Conservation (phyloP, 2,113 vertebrate genomes). For the Saguinus imperator region DNA sequence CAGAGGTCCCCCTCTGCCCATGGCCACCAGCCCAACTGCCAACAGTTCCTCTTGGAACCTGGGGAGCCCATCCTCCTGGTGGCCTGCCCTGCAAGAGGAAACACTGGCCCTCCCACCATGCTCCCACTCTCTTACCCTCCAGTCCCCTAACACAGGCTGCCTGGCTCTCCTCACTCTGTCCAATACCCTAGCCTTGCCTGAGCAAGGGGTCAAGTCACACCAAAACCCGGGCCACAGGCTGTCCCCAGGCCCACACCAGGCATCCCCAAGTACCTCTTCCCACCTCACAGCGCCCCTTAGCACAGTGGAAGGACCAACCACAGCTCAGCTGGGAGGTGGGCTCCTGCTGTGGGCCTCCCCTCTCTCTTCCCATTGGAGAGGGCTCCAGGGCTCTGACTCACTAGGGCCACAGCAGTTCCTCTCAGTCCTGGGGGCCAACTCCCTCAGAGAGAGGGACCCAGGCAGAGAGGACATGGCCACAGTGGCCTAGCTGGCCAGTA, state of each 20-base stretch:
- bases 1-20: background rate
- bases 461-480: background rate
- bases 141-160: background rate
- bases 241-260: background rate
- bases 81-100: background rate
- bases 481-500: background rate
- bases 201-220: background rate
- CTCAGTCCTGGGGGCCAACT: background rate
- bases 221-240: background rate
- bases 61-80: background rate
- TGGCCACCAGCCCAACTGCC: slow-evolving; percentile 48
- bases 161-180: background rate
- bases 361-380: background rate
- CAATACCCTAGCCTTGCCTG: too few species aligned
- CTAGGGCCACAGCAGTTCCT: background rate
- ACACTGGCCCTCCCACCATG: background rate
- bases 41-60: slow-evolving; percentile 66
- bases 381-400: background rate
- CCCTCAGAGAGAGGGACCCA: background rate
- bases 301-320: background rate
- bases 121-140: background rate
- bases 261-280: background rate
- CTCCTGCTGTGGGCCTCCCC: background rate
- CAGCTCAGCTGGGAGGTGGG: background rate
- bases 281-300: background rate